A percentile compares a stretch with the other conserved stretches of the same genome.
Evolutionary conservation across 1,140 invertebrate genomes (phyloP).

Genomic region (Bilobella aurantiaca): DNA sequence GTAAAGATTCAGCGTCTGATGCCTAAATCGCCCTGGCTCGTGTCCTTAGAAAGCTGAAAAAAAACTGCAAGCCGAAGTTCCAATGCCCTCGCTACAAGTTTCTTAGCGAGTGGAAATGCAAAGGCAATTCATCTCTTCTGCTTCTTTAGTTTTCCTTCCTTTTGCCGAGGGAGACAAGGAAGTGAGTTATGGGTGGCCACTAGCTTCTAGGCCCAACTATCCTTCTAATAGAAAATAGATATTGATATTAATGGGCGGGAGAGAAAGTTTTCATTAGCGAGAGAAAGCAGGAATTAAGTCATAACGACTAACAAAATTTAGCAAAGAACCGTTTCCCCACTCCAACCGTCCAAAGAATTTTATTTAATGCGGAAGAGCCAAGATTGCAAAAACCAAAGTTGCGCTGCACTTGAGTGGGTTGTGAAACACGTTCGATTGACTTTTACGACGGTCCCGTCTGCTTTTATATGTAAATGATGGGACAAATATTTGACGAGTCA

Average conservation of each 20-base stretch:
- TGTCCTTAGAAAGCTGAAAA: neutral
- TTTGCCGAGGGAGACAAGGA: neutral
- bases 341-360: no score
- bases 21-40: neutral
- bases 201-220: neutral
- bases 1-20: neutral
- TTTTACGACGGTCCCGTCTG: neutral
- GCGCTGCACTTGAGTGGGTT: neutral
- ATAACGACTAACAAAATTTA: no score
- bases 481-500: no score
- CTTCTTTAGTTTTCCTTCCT: slow-evolving; percentile 9
- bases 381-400: no score
- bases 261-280: neutral
- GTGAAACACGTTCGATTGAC: neutral
- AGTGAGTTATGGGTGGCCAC: slow-evolving; percentile 8
- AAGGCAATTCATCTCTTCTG: slow-evolving; percentile 13
- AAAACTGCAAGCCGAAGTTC: no score
- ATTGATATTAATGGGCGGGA: neutral
- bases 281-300: neutral
- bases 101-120: neutral
- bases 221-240: slow-evolving; percentile 8
- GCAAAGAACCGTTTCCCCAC: no score
- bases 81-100: neutral
- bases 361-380: no score
- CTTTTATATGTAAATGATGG: no score